phyloP scores from a whole-genome alignment of 2,113 vertebrate species.

The Odobenus rosmarus region DNA sequence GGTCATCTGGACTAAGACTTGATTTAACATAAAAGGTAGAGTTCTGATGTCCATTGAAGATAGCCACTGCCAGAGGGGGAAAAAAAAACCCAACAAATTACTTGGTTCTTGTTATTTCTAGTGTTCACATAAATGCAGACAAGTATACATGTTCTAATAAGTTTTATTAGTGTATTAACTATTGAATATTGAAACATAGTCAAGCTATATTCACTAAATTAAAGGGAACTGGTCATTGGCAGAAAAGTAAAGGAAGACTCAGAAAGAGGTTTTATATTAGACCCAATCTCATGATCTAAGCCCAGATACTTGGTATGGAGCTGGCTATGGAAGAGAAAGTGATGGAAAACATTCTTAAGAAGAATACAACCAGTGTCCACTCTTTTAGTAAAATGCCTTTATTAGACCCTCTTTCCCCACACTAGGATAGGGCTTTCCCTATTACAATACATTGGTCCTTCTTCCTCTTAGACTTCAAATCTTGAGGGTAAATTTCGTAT shows the following conservation, averaged over 20 bases:
- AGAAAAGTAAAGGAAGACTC: background rate
- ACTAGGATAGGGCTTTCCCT: background rate
- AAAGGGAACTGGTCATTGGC: background rate
- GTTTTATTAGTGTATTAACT: background rate
- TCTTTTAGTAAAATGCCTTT: background rate
- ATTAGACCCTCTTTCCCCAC: background rate
- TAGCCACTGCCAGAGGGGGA: constrained; percentile 85
- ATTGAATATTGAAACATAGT: background rate
- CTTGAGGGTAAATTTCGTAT: background rate
- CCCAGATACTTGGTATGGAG: background rate
- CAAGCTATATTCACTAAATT: background rate
- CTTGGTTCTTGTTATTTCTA: constrained; percentile 3
- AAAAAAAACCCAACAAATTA: constrained; percentile 17
- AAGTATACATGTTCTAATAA: background rate
- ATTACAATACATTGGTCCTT: background rate
- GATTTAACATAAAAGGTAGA: constrained; percentile 97
- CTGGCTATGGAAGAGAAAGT: background rate
- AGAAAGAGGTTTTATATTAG: background rate
- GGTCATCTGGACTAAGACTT: constrained; percentile 94
- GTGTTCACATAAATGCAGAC: background rate
- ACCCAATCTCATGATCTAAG: background rate
- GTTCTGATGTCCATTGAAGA: constrained; percentile 95
- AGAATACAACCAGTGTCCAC: background rate
- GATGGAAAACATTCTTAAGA: background rate
- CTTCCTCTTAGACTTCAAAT: background rate